Evolutionary conservation across 2,113 vertebrate genomes (phyloP), one percentile per base, ranked within the genome.

Genomic region (Rhodinocichla rosea): DNA sequence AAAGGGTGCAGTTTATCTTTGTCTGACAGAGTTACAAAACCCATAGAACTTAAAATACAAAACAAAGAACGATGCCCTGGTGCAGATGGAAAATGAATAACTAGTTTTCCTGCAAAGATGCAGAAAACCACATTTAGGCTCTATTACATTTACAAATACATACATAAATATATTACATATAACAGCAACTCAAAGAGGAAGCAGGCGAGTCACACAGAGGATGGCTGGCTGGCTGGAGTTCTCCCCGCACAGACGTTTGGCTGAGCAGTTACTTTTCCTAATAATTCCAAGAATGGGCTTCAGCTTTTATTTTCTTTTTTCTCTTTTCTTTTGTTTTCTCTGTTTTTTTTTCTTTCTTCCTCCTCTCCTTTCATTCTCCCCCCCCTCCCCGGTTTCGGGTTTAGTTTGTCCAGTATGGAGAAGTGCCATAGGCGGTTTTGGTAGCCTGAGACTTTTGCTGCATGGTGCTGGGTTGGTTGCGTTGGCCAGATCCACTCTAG

Each of bases 121-220:
- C 93, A 94, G 95, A 95, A 97, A 92, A 95, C 89, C 96, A 96
- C 94, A 94, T 95, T 97, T 96, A 95, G 96, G 80, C 87, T 97
- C 95, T 90, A 96, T 97, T 97, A 98, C 98, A 98, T 98, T 98
- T 98, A 98, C 98, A 96, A 96, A 94, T 95, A 98, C 98, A 98
- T 98, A 98, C 98, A 98, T 98, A 98, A 98, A 98, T 98, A 98
- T 97, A 98, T 98, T 98, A 98, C 98, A 98, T 98, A 98, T 95
- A 98, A 98, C 23, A 97, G 97, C 73, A 91, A 97, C 97, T 96
- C 95, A 97, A 97, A 97, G 97, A 96, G 95, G 95, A 97, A 96
- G 97, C 95, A 33, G 96, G 95, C 3, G 27, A 96, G 92, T 94
- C 89, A 94, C 95, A 89, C 84, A 84, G 86, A 90, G 64, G 63